phyloP scores from a whole-genome alignment of 2,113 vertebrate species.

The Xiphorhynchus elegans region DNA sequence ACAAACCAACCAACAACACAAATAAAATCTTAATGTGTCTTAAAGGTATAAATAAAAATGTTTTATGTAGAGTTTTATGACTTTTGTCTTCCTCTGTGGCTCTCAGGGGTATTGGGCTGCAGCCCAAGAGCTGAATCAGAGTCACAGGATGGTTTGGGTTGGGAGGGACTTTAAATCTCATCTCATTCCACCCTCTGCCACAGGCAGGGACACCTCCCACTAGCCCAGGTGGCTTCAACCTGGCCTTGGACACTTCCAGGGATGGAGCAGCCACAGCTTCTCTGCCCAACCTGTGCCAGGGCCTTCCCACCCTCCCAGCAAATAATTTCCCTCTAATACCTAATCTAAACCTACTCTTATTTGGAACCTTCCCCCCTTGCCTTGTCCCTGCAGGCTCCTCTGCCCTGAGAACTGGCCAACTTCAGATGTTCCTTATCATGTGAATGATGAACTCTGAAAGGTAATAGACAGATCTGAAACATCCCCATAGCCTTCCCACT shows the following conservation, averaged over 20 bases:
- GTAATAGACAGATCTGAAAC: background rate
- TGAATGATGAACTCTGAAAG: background rate
- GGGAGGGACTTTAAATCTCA: background rate
- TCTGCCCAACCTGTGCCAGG: background rate
- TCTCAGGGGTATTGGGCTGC: no score
- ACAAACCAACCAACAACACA: background rate
- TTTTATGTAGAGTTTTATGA: background rate
- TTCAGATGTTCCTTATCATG: background rate
- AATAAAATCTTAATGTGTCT: background rate
- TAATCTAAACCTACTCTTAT: background rate
- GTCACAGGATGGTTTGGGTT: background rate
- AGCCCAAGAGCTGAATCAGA: background rate
- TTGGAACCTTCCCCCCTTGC: rapidly evolving
- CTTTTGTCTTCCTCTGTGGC: background rate
- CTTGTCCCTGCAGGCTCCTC: background rate
- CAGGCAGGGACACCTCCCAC: rapidly evolving
- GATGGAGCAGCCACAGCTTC: background rate
- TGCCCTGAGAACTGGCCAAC: rapidly evolving
- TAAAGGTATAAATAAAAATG: background rate
- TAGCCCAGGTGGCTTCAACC: rapidly evolving
- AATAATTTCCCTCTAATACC: background rate
- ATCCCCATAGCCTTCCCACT: background rate
- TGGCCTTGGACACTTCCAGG: rapidly evolving
- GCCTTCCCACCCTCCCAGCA: rapidly evolving
- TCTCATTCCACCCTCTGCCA: rapidly evolving